Conservation (phyloP, 2,888 invertebrate species). For the Azorinus chamasolen region DNA sequence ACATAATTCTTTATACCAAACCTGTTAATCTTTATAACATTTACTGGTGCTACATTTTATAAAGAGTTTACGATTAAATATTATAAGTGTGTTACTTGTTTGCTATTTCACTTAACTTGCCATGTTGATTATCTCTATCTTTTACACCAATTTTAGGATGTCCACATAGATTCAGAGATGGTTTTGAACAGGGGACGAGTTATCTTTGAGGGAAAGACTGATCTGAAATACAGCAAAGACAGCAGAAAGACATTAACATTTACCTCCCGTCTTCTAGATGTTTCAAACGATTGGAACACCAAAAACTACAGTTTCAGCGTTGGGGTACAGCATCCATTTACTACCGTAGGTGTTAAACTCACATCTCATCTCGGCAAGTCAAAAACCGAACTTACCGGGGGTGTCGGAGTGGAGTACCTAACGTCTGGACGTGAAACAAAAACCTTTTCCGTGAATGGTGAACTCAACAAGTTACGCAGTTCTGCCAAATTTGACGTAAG, state of each 20-base stretch:
- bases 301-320: slow-evolving; percentile 72
- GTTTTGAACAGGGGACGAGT: slow-evolving; percentile 68
- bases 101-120: too few species aligned
- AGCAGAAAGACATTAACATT: slow-evolving; percentile 70
- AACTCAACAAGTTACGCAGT: slow-evolving; percentile 64
- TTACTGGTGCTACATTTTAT: too few species aligned
- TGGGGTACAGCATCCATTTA: slow-evolving; percentile 74
- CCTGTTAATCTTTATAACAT: too few species aligned
- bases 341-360: slow-evolving; percentile 72
- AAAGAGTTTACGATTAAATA: too few species aligned
- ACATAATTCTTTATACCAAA: too few species aligned
- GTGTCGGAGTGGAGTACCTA: slow-evolving; percentile 69
- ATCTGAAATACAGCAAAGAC: slow-evolving; percentile 71
- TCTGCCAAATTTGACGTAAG: slow-evolving; percentile 70
- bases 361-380: slow-evolving; percentile 66
- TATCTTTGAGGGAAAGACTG: slow-evolving; percentile 73
- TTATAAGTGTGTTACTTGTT: too few species aligned
- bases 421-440: slow-evolving; percentile 66
- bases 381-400: slow-evolving; percentile 58
- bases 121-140: too few species aligned
- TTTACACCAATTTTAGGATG: slow-evolving; percentile 56
- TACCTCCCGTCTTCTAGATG: slow-evolving; percentile 69
- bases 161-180: slow-evolving; percentile 72
- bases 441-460: slow-evolving; percentile 67
- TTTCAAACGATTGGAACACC: slow-evolving; percentile 55